A percentile compares a stretch with the other conserved stretches of the same genome.
These are phyloP conservation scores for Phaethornis superciliosus DNA, from an alignment of 2,113 vertebrate genomes.

Conservation along the genomic window DNA sequence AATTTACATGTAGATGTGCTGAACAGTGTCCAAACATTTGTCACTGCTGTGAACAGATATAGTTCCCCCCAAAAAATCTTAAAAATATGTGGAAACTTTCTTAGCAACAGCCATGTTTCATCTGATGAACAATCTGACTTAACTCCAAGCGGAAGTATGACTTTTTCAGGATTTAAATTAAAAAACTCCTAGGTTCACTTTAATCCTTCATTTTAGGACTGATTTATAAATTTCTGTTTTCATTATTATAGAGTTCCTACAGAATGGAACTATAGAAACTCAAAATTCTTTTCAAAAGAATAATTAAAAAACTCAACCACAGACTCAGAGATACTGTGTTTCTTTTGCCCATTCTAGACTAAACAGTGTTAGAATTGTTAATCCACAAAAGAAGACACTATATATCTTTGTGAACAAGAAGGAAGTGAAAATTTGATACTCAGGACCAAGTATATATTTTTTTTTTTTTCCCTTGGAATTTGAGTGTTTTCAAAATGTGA, in stretches of 20 bases:
- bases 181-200: neutral
- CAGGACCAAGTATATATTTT: neutral
- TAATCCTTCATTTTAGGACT: neutral
- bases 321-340: neutral
- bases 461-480: neutral
- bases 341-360: neutral
- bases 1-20: neutral
- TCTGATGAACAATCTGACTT: neutral
- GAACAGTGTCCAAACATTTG: neutral
- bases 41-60: neutral
- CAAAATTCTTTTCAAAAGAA: neutral
- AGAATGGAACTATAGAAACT: neutral
- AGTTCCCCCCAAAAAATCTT: neutral
- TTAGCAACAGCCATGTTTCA: neutral
- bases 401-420: neutral
- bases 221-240: neutral
- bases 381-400: neutral
- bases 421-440: neutral
- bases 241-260: neutral
- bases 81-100: neutral
- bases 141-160: neutral
- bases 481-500: neutral
- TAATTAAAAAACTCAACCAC: neutral
- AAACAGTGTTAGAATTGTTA: neutral
- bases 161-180: neutral